These are phyloP conservation scores for Heterohyrax brucei DNA, from an alignment of 2,797 vertebrate genomes.

Conservation along the genomic window DNA sequence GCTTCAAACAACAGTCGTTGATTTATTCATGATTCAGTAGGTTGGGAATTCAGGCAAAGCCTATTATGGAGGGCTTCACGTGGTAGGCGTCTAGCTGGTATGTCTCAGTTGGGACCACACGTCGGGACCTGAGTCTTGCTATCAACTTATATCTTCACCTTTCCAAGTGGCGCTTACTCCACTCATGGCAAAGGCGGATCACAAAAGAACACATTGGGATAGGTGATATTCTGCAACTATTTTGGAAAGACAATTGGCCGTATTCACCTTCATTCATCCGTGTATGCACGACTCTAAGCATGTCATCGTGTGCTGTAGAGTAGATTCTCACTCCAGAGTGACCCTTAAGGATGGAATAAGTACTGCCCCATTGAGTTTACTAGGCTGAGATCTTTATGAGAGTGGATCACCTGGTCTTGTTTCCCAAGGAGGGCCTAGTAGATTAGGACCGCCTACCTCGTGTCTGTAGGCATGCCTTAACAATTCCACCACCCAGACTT, in stretches of 20 bases:
- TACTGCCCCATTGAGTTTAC: background rate
- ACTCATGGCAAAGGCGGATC: background rate
- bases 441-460: background rate
- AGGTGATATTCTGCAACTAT: rapidly evolving
- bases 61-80: background rate
- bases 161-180: background rate
- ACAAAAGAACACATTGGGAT: background rate
- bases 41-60: background rate
- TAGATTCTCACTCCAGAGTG: background rate
- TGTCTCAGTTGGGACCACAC: background rate
- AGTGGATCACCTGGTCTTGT: background rate
- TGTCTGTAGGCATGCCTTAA: too few species aligned
- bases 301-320: background rate
- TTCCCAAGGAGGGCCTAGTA: background rate
- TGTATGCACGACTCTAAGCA: background rate
- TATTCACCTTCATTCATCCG: background rate
- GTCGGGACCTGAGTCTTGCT: background rate
- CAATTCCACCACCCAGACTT: too few species aligned
- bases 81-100: background rate
- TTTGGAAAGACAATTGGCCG: background rate
- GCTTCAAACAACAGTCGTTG: background rate
- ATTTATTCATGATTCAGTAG: slow-evolving; percentile 14
- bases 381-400: background rate
- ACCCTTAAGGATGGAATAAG: background rate
- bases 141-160: background rate